Base-by-base conservation (phyloP, 2,113 vertebrate genomes). In the Oncorhynchus clarkii region DNA sequence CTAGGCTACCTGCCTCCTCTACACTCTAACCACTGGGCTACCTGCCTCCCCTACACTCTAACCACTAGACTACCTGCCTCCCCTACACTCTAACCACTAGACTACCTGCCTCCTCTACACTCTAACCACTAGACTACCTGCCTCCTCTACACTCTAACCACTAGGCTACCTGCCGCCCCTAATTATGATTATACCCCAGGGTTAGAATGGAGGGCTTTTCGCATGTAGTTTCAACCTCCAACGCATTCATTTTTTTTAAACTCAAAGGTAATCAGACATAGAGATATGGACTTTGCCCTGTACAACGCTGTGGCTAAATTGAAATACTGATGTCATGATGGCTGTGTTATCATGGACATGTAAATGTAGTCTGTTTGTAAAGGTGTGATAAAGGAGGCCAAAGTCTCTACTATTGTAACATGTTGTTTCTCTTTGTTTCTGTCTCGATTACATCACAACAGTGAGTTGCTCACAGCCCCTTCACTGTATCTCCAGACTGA, bases 361-460 rank as follows among this genome's bases (percentile, higher is more conserved):
- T 31, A 70, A 82, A 79, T 78, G 75, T 75, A 1, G 70, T 70
- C 73, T 57, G 27, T 24, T 16, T 49, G 68, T 13, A 70, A 5
- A 67, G 71, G 73, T 7, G 75, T 14, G 78, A 80, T 67, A 74
- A 74, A 72, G 64, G 3, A 59, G 51, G 77, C 83, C 85, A 88
- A 82, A 76, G 85, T 88, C 71, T 85, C 65, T 77, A 74, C 86
- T 83, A 75, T 84, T 84, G 65, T 81, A 48, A 2, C 45, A 20
- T 79, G 27, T 31, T 24, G 27, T 9, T 72, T 29, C 26, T 26
- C 6, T 45, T 34, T 34, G 6, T 65, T 79, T 66, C 57, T 29
- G 22, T 24, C 67, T 49, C 86, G 78, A 86, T 77, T 68, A 70
- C 54, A 1, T 34, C 8, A 45, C 39, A 45, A n/a, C 71, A 68